Evolutionary conservation across 2,888 invertebrate genomes (phyloP), one percentile per base, ranked within the genome.

Genomic region (Loripinus fragilis): DNA sequence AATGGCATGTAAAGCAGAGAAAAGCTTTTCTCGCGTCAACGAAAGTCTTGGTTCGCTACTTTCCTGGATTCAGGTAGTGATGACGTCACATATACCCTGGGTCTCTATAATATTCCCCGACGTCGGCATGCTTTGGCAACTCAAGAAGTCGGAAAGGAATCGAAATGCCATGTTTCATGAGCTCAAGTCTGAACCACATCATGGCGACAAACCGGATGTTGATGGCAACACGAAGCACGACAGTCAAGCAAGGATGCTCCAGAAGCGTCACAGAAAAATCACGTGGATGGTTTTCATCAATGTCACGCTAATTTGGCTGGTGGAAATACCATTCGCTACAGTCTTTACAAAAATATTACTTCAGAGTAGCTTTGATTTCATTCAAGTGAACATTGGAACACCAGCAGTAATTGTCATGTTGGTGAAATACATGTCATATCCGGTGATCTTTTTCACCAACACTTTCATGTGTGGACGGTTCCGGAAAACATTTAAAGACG

Each of bases 301-400:
- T 0, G 80, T 83, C 42, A 80, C 71, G 23, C 73, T 83, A 76
- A 70, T 83, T 2, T 83, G 83, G 80, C 8, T 83, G 35, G 80
- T 83, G 0, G 83, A 83, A 35, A 83, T 83, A 38, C 83, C 83
- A 28, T 83, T 78, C 33, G 83, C 77, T 2, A 45, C 80, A 50
- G 69, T 48, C n/a, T 83, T 79, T 50, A 80, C 78, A 7, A n/a
- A 60, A 5, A 70, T 80, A 50, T 67, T 79, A 25, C 23, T 80
- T 12, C 77, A 76, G 23, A 75, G 28, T 12, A 48, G 72, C n/a
- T 77, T 71, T 64, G 75, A 77, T 55, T 68, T 83, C 65, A 80
- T 80, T 77, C 68, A 80, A 33, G 73, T 50, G 20, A 42, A 64
- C 23, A 69, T 80, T 23, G 77, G 71, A 0, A 73, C 50, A 45